Base-by-base conservation (phyloP, 1,140 invertebrate species). In the Brachionus angularis region DNA sequence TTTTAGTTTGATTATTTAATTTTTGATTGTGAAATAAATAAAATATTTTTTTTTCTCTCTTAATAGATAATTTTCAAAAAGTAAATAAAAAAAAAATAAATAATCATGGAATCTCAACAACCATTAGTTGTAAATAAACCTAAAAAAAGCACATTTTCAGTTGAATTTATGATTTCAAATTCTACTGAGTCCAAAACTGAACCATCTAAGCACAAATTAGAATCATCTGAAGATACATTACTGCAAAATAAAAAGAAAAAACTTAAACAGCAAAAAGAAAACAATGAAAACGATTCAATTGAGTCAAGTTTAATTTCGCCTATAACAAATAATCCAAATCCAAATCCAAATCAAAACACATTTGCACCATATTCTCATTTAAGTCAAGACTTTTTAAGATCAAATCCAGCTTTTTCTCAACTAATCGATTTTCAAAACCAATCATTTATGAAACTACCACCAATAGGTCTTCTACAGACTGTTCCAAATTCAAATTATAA, bases 141-240 rank as follows among this genome's bases (percentile, higher is more conserved):
- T 12, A 42, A 58, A 39, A 58, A 58, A 21, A 58, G 16, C 2
- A 55, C 36, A 12, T 58, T 58, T 33, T 58, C 53, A 10, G 53
- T 58, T 39, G 53, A 58, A 12, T 58, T 58, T 58, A 39, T 58
- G 33, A 58, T 58, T 23, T 58, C 53, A 2, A 25, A 18, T 18
- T 5, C 1, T 3, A 39, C 18, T 33, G 8, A 12, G n/a, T n/a
- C n/a, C n/a, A n/a, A n/a, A n/a, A n/a, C n/a, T n/a, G n/a, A n/a
- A n/a, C n/a, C n/a, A n/a, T n/a, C n/a, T 29, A 53, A 53, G 50
- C 14, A 12, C 12, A 53, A 53, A 18, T n/a, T n/a, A n/a, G n/a
- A n/a, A n/a, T n/a, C n/a, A n/a, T 1, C 50, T n/a, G 4, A 27
- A 14, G 50, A 53, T 1, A 29, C 2, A 10, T 25, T 14, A 42